A percentile compares a stretch with the other conserved stretches of the same genome.
Evolutionary conservation across 2,797 vertebrate species (phyloP).

Genomic region (Staurois parvus): DNA sequence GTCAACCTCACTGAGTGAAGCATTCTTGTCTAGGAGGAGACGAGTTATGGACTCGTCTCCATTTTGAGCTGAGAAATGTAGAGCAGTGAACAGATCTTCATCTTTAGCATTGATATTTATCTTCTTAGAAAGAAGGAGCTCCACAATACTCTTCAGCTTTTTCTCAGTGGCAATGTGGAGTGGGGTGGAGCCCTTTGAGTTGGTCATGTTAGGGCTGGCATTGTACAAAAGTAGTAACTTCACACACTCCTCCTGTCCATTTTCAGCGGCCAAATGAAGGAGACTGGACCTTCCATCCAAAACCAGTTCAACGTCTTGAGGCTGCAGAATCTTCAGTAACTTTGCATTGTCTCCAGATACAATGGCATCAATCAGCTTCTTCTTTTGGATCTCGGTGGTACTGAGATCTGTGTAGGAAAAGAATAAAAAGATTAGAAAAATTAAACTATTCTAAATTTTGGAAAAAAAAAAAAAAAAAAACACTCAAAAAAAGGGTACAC

Average conservation of each 20-base stretch:
- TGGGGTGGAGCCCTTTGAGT: constrained; percentile 86
- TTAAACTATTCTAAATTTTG: too few species aligned
- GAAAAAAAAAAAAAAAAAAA: too few species aligned
- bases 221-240: constrained; percentile 96
- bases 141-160: constrained; percentile 83
- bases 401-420: constrained; percentile 81
- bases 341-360: constrained; percentile 88
- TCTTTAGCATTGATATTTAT: constrained; percentile 92
- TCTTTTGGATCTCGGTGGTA: constrained; percentile 86
- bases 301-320: constrained; percentile 93
- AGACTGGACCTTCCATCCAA: constrained; percentile 89
- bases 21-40: constrained; percentile 87
- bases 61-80: constrained; percentile 93
- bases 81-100: constrained; percentile 95
- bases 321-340: constrained; percentile 98
- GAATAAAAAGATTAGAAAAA: background rate
- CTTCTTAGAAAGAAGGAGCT: constrained; percentile 88
- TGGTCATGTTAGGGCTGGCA: constrained; percentile 88
- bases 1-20: constrained; percentile 87
- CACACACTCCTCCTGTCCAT: constrained; percentile 91
- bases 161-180: constrained; percentile 91
- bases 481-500: too few species aligned
- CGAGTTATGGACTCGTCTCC: constrained; percentile 91
- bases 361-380: constrained; percentile 92
- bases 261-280: constrained; percentile 87